Evolutionary conservation across 2,888 invertebrate species (phyloP).

Genomic region (Uloborus plumipes): DNA sequence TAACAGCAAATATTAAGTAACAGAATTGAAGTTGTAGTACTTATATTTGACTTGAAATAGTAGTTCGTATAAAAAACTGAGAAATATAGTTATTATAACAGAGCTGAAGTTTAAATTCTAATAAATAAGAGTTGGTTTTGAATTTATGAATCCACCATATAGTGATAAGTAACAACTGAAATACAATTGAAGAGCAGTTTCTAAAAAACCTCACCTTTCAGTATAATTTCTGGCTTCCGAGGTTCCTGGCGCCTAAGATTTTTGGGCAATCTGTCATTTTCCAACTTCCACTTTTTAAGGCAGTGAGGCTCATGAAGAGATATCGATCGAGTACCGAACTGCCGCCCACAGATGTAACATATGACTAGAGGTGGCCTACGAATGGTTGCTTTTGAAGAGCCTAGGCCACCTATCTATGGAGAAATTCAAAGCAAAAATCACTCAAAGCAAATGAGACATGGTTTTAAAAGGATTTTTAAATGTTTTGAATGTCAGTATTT

Average conservation of each 20-base stretch:
- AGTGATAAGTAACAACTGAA: too few species aligned
- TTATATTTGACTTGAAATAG: too few species aligned
- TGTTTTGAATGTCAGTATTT: too few species aligned
- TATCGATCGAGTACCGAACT: constrained; percentile 79
- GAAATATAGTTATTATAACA: too few species aligned
- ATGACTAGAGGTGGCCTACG: constrained; percentile 37
- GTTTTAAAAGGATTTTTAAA: too few species aligned
- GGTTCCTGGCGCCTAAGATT: constrained; percentile 70
- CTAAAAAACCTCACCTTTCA: constrained; percentile 32
- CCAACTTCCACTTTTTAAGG: constrained; percentile 74
- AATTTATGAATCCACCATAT: too few species aligned
- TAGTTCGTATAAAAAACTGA: too few species aligned
- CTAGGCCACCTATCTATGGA: constrained; percentile 34
- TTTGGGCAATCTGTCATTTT: constrained; percentile 76
- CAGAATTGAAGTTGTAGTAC: too few species aligned
- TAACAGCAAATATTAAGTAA: too few species aligned
- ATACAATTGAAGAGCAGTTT: too few species aligned
- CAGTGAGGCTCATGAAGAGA: constrained; percentile 80
- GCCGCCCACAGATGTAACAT: constrained; percentile 79
- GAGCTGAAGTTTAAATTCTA: too few species aligned
- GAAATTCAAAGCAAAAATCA: not conserved
- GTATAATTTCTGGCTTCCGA: constrained; percentile 50
- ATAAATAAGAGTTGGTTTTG: too few species aligned
- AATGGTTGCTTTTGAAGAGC: constrained; percentile 30
- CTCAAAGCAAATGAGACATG: not conserved